A percentile compares a stretch with the other conserved stretches of the same genome.
Conservation (phyloP, 2,888 invertebrate species). For the Gerosis bhagava region DNA sequence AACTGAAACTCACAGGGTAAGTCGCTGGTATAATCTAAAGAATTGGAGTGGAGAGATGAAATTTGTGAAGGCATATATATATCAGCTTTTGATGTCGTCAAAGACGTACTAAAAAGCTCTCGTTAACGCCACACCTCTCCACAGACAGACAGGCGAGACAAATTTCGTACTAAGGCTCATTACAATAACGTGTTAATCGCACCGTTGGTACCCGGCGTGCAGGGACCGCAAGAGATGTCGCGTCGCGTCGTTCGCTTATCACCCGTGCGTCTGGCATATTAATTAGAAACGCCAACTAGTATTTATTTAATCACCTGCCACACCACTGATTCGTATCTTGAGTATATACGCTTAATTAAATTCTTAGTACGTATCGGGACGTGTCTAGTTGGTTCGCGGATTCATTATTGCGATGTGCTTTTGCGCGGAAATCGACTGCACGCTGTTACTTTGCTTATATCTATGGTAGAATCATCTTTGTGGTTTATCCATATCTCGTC, state of each 20-base stretch:
- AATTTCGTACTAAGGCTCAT: constrained; percentile 43
- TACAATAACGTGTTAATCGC: constrained; percentile 70
- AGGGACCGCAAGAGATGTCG: constrained; percentile 63
- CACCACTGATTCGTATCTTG: constrained; percentile 65
- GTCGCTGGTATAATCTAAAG: no score
- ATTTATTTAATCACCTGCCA: constrained; percentile 79
- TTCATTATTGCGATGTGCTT: constrained; percentile 34
- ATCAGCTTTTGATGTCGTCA: no score
- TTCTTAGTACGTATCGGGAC: constrained; percentile 58
- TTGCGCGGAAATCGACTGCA: constrained; percentile 18
- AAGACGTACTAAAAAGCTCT: constrained; percentile 1
- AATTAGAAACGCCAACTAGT: constrained; percentile 73
- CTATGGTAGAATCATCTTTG: no score
- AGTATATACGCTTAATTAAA: constrained; percentile 67
- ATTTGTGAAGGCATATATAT: no score
- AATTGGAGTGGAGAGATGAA: no score
- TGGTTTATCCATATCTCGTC: no score
- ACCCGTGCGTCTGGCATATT: constrained; percentile 75
- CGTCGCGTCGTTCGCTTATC: constrained; percentile 59
- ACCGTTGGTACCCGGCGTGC: constrained; percentile 46
- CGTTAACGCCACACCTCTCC: constrained; percentile 10
- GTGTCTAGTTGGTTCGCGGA: constrained; percentile 41
- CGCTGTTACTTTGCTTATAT: no score
- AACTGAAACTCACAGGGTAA: no score
- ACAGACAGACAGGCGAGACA: constrained; percentile 48